These are phyloP conservation scores for Onychorhynchus coronatus DNA, from an alignment of 2,113 vertebrate species.

Conservation along the genomic window DNA sequence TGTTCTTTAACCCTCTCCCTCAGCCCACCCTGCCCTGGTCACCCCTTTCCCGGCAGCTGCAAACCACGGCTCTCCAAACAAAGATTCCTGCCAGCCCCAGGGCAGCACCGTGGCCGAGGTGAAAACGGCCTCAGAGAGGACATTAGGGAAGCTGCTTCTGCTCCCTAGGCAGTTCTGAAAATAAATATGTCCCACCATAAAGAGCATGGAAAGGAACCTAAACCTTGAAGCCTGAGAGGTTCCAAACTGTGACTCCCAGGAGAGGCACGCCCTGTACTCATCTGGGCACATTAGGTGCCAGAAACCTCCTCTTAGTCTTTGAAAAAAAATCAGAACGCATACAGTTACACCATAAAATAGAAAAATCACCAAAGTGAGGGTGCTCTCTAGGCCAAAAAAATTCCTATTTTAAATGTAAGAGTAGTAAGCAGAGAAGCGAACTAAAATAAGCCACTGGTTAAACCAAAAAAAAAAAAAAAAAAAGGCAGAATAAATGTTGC, in stretches of 20 bases:
- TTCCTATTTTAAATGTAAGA: neutral
- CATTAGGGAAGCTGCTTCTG: neutral
- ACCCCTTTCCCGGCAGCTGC: neutral
- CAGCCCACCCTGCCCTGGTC: neutral
- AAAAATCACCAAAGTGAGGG: neutral
- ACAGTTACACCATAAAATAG: fast-evolving
- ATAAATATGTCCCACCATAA: neutral
- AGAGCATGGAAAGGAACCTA: neutral
- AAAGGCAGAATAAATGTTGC: neutral
- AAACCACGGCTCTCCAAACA: fast-evolving
- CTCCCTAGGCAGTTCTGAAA: neutral
- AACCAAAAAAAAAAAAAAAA: neutral
- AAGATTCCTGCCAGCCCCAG: fast-evolving
- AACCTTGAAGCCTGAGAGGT: neutral
- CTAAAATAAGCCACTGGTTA: neutral
- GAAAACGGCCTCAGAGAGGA: fast-evolving
- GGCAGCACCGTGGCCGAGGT: neutral
- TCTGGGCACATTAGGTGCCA: neutral
- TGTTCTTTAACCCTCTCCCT: neutral
- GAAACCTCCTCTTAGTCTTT: neutral
- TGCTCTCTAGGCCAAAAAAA: neutral
- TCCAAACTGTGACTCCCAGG: neutral
- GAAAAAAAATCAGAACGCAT: neutral
- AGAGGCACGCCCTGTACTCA: neutral
- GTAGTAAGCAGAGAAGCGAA: neutral